Evolutionary conservation across 2,888 invertebrate genomes (phyloP), one percentile per base, ranked within the genome.

Genomic region (Sialis lutaria): DNA sequence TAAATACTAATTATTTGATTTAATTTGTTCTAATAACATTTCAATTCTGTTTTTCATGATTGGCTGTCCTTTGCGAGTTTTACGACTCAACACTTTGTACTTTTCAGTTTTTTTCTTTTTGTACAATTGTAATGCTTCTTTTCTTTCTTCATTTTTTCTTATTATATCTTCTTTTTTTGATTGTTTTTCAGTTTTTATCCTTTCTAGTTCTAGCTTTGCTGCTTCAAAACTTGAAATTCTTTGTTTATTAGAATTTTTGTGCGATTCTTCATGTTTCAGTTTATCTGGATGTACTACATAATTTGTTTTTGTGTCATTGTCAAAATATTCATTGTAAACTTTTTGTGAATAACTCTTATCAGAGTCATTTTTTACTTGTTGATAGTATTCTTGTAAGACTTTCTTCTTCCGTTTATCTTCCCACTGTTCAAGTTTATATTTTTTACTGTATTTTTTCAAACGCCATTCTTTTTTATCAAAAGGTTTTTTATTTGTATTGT

Each of bases 21-120:
- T 22, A 22, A 89, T 84, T 64, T 84, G 79, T 57, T 86, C 81
- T 10, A 87, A 64, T 46, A 91, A 65, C 57, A 85, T 61, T 63
- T 89, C 79, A 58, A 90, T 69, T 54, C 88, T 71, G 46, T 80
- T 81, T 49, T 79, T 83, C 88, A 91, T 89, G 2, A 88, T 67
- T 0, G 90, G 90, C 58, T 91, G 90, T 0, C 90, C 90, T 56
- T 75, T 83, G 55, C 75, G 80, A 0, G 82, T 90, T 59, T 78
- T 84, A 59, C 79, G 80, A 43, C 78, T 81, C 40, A 89, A 64
- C 52, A 77, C 79, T 63, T 82, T 85, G 51, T 72, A 80, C 49
- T 73, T 77, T 44, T 80, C 77, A 42, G 74, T 67, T 55, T 82
- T 85, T 55, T 79, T 79, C 57, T 78, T 72, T 54, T 78, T 80